Base-by-base conservation (phyloP, 2,888 invertebrate genomes). In the Portevinia maculata region DNA sequence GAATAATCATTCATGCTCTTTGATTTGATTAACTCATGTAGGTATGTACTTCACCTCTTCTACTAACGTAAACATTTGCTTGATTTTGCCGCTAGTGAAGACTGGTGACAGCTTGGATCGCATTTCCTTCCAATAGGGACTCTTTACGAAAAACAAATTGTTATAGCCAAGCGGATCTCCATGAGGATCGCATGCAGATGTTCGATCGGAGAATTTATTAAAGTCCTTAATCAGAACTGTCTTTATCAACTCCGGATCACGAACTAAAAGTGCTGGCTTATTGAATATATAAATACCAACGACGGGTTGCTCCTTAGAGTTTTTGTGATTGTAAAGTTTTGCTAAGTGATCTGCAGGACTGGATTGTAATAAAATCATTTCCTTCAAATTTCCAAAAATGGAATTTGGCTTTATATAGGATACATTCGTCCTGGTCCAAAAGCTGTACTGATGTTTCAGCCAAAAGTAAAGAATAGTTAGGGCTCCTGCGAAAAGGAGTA, bases 211-310 rank as follows among this genome's bases (percentile, higher is more conserved):
- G 67, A 92, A 92, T 34, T 86, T 86, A 64, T 87, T 87, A 39
- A 91, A 91, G 69, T 92, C 92, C 46, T 90, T 91, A 1, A 92
- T 88, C 59, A 92, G 84, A 3, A 92, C 76, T 2, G 87, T 85
- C 84, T 92, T 92, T 0, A 91, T 79, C 1, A 92, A 70, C 1
- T 90, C 90, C 0, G 89, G 88, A 85, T 92, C 91, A 2, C 89
- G 88, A 0, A 90, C 67, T 1, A 92, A 6, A 1, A 92, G 15
- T 0, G 86, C 86, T 0, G 92, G 91, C 3, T 89, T 89, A 83
- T 91, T 88, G 17, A 91, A 86, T 1, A 91, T 78, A 87, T 87
- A 85, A 76, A 91, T 52, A 75, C 92, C 87, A 73, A 87, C 76
- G 60, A 90, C 74, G 30, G 89, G 83, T 74, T 84, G 32, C 85